Conservation (phyloP, 2,113 vertebrate genomes). For the Megaceryle torquata region DNA sequence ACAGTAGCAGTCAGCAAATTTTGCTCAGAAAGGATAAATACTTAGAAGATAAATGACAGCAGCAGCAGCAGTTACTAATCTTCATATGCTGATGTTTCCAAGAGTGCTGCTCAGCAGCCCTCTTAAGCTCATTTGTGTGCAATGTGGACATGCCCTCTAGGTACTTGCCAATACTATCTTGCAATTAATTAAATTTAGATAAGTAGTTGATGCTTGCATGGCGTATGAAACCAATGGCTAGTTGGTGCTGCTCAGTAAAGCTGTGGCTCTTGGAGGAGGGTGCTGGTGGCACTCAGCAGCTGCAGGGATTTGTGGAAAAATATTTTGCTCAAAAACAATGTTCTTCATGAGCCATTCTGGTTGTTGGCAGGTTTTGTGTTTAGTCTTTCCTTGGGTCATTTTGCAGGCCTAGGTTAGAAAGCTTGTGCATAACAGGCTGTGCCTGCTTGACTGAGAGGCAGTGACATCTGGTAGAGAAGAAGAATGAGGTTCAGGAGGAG, state of each 20-base stretch:
- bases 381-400: background rate
- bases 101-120: background rate
- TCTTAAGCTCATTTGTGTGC: background rate
- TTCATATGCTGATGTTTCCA: background rate
- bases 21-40: background rate
- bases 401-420: background rate
- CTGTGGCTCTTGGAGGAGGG: background rate
- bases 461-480: background rate
- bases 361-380: background rate
- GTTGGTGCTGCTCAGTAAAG: background rate
- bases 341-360: background rate
- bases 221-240: background rate
- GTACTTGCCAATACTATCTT: background rate
- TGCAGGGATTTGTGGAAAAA: background rate
- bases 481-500: background rate
- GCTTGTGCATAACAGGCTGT: background rate
- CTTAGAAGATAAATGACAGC: background rate
- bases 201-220: background rate
- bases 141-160: background rate
- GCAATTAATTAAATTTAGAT: background rate
- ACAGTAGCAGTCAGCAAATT: background rate
- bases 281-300: background rate
- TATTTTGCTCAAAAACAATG: background rate
- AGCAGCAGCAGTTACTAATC: background rate
- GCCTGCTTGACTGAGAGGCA: background rate